Conservation (phyloP, 2,113 vertebrate species). For the Alexandromys fortis region DNA sequence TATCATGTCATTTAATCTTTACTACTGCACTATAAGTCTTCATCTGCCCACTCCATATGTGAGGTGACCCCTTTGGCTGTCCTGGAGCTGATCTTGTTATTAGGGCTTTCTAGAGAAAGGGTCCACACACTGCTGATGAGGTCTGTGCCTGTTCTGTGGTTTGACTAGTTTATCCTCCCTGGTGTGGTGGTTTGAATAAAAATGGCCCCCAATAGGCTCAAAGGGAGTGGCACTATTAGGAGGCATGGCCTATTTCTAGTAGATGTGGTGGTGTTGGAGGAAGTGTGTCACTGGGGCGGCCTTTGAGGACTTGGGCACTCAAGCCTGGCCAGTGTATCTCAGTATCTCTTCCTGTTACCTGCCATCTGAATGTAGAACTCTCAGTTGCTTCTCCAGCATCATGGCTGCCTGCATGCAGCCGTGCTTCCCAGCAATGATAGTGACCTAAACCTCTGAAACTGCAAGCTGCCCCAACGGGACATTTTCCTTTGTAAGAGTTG, state of each 20-base stretch:
- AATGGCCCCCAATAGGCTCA: background rate
- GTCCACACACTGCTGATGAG: background rate
- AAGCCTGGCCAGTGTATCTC: background rate
- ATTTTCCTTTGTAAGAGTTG: background rate
- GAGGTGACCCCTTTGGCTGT: background rate
- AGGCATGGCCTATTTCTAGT: accelerated
- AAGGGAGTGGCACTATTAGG: background rate
- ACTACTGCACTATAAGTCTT: background rate
- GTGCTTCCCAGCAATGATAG: background rate
- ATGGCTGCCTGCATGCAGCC: background rate
- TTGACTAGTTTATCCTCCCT: background rate
- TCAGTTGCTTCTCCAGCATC: background rate
- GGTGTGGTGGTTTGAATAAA: background rate
- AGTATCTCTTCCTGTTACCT: background rate
- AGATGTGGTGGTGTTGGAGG: background rate
- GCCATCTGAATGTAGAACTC: background rate
- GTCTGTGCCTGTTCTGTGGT: background rate
- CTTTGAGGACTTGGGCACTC: background rate
- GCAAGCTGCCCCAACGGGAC: background rate
- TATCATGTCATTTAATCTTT: background rate
- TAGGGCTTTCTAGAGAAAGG: background rate
- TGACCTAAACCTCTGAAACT: background rate
- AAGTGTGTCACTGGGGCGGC: background rate
- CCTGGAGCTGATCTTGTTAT: background rate
- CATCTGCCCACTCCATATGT: background rate